Evolutionary conservation across 2,888 invertebrate species (phyloP), one percentile per base, ranked within the genome.

Genomic region (Chymomyza procnemis): DNA sequence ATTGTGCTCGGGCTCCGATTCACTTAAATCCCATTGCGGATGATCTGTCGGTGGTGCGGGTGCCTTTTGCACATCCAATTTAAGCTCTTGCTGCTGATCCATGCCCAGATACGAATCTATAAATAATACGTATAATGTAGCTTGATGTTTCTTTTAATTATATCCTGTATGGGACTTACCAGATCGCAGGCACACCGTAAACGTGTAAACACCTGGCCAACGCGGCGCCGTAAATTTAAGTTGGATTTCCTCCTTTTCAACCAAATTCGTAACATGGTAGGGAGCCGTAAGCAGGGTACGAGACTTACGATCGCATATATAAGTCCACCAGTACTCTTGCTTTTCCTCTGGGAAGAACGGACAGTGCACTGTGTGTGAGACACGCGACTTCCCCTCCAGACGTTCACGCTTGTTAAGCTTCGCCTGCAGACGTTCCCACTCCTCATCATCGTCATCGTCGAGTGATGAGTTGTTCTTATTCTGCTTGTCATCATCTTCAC

Each of bases 301-400:
- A 77, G 96, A 96, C 92, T 97, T 99, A 85, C 97, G 94, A 92
- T 99, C 99, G 91, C 97, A 96, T 81, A 99, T 96, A 91, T 99
- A 99, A 76, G 99, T 95, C 99, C 99, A 99, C 99, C 99, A 99
- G 92, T 96, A 99, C 91, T 99, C 99, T 90, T 98, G 98, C 90
- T 99, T 98, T 77, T 96, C 96, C 92, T 95, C 95, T 4, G 99
- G 98, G 91, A 96, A 99, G 90, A 95, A 95, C 0, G 99, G 99
- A 92, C 97, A 97, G 91, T 99, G 99, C 26, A 99, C 99, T n/a
- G 95, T 93, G 90, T 99, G 99, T 14, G 99, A 99, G 80, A 95
- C 93, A 92, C 97, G 97, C 57, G 97, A 97, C 88, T 97, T 96
- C 5, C 98, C 97, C 91, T 99, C 99, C 50, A 99, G 92, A 77